phyloP scores from a whole-genome alignment of 1,140 invertebrate genomes.

The Lasioglossum baleicum region DNA sequence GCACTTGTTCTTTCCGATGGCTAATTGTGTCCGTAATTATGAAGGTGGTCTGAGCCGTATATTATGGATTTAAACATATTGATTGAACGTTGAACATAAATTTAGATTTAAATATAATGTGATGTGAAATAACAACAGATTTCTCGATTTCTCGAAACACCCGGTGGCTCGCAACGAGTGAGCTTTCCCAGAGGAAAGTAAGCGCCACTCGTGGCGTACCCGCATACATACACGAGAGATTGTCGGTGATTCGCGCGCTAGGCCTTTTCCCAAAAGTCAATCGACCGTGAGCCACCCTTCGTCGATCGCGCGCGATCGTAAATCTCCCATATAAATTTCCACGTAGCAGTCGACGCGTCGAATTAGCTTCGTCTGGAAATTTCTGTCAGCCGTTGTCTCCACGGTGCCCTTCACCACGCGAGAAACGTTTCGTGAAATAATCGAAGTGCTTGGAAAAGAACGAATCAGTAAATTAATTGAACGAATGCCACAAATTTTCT shows the following conservation, averaged over 20 bases:
- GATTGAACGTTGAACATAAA: no score
- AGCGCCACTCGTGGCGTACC: neutral
- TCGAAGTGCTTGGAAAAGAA: no score
- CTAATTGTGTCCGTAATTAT: no score
- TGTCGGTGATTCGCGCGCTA: neutral
- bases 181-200: neutral
- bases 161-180: neutral
- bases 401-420: neutral
- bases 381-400: slow-evolving; percentile 3
- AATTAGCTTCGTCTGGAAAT: neutral
- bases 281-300: neutral
- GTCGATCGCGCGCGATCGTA: neutral
- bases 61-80: no score
- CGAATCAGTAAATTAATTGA: no score
- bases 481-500: no score
- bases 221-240: neutral
- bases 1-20: neutral
- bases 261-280: slow-evolving; percentile 1
- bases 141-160: neutral
- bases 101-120: no score
- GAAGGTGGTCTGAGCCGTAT: no score
- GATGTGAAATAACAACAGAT: no score
- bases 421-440: no score
- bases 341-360: neutral
- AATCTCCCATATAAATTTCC: neutral